These are phyloP conservation scores for Crax fasciolata DNA, from an alignment of 2,797 vertebrate species.

Conservation along the genomic window DNA sequence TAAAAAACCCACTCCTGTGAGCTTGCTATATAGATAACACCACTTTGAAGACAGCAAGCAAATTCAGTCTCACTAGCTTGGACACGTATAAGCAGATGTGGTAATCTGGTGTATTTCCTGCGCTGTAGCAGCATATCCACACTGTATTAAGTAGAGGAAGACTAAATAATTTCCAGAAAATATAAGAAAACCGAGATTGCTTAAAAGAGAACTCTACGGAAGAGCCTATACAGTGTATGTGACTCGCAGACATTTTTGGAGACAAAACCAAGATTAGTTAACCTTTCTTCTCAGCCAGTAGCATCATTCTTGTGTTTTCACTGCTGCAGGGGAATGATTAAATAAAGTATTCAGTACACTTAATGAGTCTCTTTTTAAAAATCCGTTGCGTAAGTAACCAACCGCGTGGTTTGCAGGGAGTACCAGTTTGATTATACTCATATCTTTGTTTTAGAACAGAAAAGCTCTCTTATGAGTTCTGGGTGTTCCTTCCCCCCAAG, in stretches of 20 bases:
- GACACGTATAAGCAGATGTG: not conserved
- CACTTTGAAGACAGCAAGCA: not conserved
- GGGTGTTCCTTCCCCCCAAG: not conserved
- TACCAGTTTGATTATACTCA: not conserved
- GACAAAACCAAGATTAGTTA: not conserved
- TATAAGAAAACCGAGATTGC: not conserved
- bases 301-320: not conserved
- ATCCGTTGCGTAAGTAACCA: not conserved
- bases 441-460: not conserved
- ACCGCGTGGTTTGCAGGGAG: accelerated
- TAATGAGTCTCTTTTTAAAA: not conserved
- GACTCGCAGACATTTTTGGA: not conserved
- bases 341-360: not conserved
- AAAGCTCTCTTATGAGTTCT: not conserved
- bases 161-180: not conserved
- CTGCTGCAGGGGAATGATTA: not conserved
- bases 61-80: not conserved
- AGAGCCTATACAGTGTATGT: not conserved
- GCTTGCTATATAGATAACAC: not conserved
- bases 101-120: not conserved
- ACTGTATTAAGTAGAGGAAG: not conserved
- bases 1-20: not conserved
- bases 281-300: not conserved
- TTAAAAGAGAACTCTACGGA: not conserved
- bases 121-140: not conserved